Evolutionary conservation across 1,140 invertebrate species (phyloP).

Genomic region (Plutomurus gul): DNA sequence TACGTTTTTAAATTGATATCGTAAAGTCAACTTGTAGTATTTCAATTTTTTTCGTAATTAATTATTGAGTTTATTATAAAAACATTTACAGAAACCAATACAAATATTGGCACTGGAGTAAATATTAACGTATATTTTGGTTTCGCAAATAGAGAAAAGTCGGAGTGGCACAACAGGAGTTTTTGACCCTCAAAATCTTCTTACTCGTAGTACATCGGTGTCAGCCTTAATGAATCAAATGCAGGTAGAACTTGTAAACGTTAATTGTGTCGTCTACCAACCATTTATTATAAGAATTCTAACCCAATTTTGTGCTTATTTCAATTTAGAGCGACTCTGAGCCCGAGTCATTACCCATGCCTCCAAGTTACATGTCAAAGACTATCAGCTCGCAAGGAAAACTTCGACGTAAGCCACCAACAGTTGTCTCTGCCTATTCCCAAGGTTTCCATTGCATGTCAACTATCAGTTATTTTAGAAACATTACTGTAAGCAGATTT

Average conservation of each 20-base stretch:
- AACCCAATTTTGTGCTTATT: not conserved
- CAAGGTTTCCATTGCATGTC: conserved; percentile 29
- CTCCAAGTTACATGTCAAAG: conserved; percentile 53
- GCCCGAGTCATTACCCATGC: conserved; percentile 48
- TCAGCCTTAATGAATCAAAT: conserved; percentile 42
- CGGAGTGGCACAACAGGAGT: conserved; percentile 41
- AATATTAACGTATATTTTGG: not conserved
- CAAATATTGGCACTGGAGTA: too few relatives aligned
- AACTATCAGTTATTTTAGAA: not conserved
- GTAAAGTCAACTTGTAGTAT: too few relatives aligned
- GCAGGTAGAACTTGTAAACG: not conserved
- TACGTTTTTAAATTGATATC: too few relatives aligned
- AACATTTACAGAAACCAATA: not conserved
- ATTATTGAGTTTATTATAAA: not conserved
- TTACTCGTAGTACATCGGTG: conserved; percentile 49
- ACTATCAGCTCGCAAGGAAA: conserved; percentile 51
- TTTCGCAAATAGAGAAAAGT: conserved; percentile 34
- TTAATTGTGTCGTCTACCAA: not conserved
- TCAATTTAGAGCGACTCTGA: conserved; percentile 51
- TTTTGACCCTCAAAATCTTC: conserved; percentile 48
- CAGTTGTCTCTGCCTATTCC: conserved; percentile 48
- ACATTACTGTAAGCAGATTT: not conserved
- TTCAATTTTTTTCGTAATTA: not conserved
- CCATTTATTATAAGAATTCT: not conserved
- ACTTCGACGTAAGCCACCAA: conserved; percentile 43